Evolutionary conservation across 2,113 vertebrate species (phyloP).

Genomic region (Salvator merianae): DNA sequence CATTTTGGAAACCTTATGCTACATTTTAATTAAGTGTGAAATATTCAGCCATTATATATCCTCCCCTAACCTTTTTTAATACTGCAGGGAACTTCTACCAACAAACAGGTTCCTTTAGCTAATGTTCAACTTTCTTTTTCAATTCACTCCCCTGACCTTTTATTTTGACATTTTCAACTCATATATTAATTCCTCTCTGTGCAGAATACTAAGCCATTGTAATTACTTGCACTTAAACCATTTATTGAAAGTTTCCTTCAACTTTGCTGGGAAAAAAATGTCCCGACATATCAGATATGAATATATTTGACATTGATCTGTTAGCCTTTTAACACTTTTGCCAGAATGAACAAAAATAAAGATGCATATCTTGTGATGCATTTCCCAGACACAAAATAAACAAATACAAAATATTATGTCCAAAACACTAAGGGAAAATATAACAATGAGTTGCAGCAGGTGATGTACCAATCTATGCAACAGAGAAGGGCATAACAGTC

Average conservation of each 20-base stretch:
- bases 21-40: slow-evolving; percentile 76
- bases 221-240: slow-evolving; percentile 71
- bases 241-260: slow-evolving; percentile 63
- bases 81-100: slow-evolving; percentile 50
- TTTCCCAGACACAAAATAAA: background rate
- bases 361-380: background rate
- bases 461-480: background rate
- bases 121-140: slow-evolving; percentile 57
- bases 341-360: slow-evolving; percentile 18
- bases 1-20: slow-evolving; percentile 54
- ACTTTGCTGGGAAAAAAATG: slow-evolving; percentile 57
- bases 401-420: background rate
- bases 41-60: slow-evolving; percentile 69
- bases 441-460: background rate
- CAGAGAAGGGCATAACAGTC: background rate
- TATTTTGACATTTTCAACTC: slow-evolving; percentile 66
- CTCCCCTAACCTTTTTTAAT: slow-evolving; percentile 57
- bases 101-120: slow-evolving; percentile 52
- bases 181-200: slow-evolving; percentile 61
- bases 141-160: slow-evolving; percentile 72
- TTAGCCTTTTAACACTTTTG: slow-evolving; percentile 51
- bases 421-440: background rate
- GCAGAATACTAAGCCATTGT: slow-evolving; percentile 57
- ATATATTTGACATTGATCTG: slow-evolving; percentile 57
- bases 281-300: slow-evolving; percentile 50